Evolutionary conservation across 35 echinoderm and acorn worm genomes (phyloP).

Genomic region (Anneissia japonica): DNA sequence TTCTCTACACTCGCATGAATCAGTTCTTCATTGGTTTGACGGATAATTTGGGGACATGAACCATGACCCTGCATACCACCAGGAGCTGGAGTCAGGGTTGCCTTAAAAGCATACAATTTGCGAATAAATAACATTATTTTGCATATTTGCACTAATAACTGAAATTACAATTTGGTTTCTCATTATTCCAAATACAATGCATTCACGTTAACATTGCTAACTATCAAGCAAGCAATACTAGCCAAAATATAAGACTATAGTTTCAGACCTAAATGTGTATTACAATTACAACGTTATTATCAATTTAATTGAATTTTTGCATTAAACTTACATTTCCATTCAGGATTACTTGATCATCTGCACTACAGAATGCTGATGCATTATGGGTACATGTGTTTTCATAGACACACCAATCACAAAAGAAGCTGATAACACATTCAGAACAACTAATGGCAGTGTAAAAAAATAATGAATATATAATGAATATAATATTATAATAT

Average conservation of each 20-base stretch:
- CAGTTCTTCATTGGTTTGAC: not conserved
- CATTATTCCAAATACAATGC: not conserved
- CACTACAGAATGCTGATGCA: not conserved
- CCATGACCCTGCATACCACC: not conserved
- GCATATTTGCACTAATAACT: no score
- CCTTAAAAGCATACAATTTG: not conserved
- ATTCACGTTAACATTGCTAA: not conserved
- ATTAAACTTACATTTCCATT: not conserved
- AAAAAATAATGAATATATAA: no score
- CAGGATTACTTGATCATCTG: not conserved
- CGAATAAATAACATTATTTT: not conserved
- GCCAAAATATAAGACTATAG: no score
- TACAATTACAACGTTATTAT: no score
- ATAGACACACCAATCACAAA: not conserved
- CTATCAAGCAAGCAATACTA: no score
- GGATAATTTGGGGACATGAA: not conserved
- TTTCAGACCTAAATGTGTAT: no score
- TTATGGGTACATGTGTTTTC: not conserved
- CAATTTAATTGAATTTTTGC: no score
- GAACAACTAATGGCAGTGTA: not conserved
- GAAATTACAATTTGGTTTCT: no score
- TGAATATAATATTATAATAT: no score
- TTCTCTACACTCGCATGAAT: not conserved
- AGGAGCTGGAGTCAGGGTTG: not conserved
- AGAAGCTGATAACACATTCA: not conserved